These are phyloP conservation scores for Scortum barcoo DNA, from an alignment of 2,113 vertebrate genomes.

Conservation along the genomic window DNA sequence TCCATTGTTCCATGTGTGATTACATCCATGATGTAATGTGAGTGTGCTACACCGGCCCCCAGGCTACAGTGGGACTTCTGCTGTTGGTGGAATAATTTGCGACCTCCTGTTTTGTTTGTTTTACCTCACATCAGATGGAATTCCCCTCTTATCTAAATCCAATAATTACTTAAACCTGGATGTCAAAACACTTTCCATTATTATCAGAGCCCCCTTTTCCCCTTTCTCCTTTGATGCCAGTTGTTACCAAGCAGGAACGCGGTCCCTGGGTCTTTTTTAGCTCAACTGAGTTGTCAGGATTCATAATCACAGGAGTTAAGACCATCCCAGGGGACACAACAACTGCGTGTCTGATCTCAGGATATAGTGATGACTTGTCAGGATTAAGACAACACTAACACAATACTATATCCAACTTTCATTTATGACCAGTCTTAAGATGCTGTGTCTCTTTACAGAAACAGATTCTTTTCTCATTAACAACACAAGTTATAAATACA, in stretches of 20 bases:
- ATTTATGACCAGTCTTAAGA: conserved; percentile 26
- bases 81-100: conserved; percentile 70
- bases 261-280: conserved; percentile 57
- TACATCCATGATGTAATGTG: conserved; percentile 76
- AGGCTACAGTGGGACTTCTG: conserved; percentile 59
- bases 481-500: neutral
- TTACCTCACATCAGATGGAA: conserved; percentile 76
- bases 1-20: conserved; percentile 73
- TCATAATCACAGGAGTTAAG: conserved; percentile 51
- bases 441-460: conserved; percentile 34
- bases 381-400: conserved; percentile 53
- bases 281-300: conserved; percentile 69
- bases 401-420: conserved; percentile 29
- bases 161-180: conserved; percentile 83
- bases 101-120: conserved; percentile 76
- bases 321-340: conserved; percentile 34
- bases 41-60: conserved; percentile 49
- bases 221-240: conserved; percentile 70
- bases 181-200: conserved; percentile 83
- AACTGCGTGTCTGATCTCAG: conserved; percentile 57
- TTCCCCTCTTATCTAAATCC: conserved; percentile 83
- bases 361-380: conserved; percentile 59
- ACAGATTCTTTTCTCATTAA: conserved; percentile 11
- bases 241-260: conserved; percentile 52
- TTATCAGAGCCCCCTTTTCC: conserved; percentile 52